Evolutionary conservation across 2,113 vertebrate genomes (phyloP), one percentile per base, ranked within the genome.

Genomic region (Chlamydotis undulata): DNA sequence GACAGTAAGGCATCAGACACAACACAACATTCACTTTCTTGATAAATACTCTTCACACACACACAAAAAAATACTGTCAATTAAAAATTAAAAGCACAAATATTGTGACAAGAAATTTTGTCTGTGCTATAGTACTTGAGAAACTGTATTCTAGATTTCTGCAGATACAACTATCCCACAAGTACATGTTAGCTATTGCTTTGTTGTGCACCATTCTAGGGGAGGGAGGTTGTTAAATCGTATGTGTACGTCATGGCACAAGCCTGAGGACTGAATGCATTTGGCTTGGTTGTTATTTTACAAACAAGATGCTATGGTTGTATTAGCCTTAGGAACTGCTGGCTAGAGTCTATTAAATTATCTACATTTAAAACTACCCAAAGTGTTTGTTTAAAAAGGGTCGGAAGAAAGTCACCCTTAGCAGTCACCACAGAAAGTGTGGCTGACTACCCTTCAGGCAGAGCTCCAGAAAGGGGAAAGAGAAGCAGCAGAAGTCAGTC

Each of bases 401-500:
- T 82, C 4, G 0, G 59, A 90, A 95, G 74, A 97, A 96, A 95
- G 80, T 91, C 68, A 53, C 63, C 16, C 37, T 95, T 90, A 90
- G 90, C 90, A 93, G 90, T 95, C 56, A 68, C 71, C 61, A 80
- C 22, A 74, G 89, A 93, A 95, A 96, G 55, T 37, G 60, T 95
- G 87, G 93, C 83, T 95, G 94, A 96, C 80, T 92, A 29, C 85
- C 23, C 83, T 91, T 70, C 71, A 78, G 87, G 89, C 88, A 90
- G 67, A 88, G 81, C 55, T 81, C 90, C 86, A 95, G 90, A 81
- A 94, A 70, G 81, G 41, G 53, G 75, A 96, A 94, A 55, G 84
- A 87, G 76, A 97, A 97, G 87, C 26, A 14, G 87, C 63, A 88
- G 81, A 93, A 95, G 52, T 92, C 60, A 87, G 87, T 89, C 93